Evolutionary conservation across 2,888 invertebrate species (phyloP), one percentile per base, ranked within the genome.

Genomic region (Eupithecia pulchellata): DNA sequence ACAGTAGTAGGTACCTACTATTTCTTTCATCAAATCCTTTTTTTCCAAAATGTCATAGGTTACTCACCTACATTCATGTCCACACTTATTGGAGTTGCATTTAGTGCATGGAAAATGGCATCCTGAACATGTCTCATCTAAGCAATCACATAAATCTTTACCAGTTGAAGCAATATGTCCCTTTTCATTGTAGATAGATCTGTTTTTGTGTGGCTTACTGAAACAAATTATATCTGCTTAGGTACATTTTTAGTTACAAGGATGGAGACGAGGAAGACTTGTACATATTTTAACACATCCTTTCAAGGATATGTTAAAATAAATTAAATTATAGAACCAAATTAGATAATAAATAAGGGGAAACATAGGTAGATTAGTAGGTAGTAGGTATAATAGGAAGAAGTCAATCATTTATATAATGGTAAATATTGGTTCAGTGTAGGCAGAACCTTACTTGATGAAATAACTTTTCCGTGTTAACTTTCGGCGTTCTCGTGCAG

Each of bases 61-160:
- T 4, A 72, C 64, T 71, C 89, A 96, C 96, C 96, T 95, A 94
- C 98, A 98, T 66, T 97, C 97, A 77, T 96, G 95, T 2, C 97
- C 98, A 89, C 98, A 98, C 86, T 97, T 97, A 30, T 89, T 89
- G 0, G 97, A 97, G 27, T 88, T 91, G 82, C 98, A 98, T 84
- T 95, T 96, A 5, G 94, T 86, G 81, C 98, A 98, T 1, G 96
- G 96, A 83, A 96, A 97, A 91, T 98, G 98, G 86, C 99, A 99
- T 0, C 99, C 99, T 0, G 95, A 93, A 81, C 99, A 99, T 14
- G 94, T 92, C 52, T 95, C 94, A 78, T 96, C 96, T 76, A 98
- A 92, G 84, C 98, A 99, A 86, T 99, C 99, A 78, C 99, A 99
- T 14, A 97, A 82, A 89, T 98, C 97, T 77, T 95, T 89, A 1